Percentiles rank a stretch among this genome's conserved stretches.
These are phyloP conservation scores for Drosophila stalkeri DNA, from an alignment of 2,888 invertebrate genomes.

Conservation along the genomic window DNA sequence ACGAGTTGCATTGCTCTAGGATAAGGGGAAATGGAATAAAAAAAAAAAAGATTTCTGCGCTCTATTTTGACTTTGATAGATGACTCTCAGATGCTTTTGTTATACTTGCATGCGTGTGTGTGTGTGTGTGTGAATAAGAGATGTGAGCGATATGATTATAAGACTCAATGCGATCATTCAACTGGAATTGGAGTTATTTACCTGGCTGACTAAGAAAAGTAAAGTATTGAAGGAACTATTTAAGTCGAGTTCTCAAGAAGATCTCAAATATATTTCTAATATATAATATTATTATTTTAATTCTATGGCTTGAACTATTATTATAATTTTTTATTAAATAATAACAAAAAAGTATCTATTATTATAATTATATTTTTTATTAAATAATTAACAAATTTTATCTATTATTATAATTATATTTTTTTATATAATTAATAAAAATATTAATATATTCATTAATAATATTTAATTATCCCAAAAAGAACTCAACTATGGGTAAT, in stretches of 20 bases:
- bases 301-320: too few species aligned
- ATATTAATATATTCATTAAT: too few species aligned
- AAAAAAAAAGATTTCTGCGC: slow-evolving; percentile 66
- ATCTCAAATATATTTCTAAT: not conserved
- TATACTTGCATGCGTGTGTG: slow-evolving; percentile 29
- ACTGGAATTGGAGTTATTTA: slow-evolving; percentile 16
- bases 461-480: too few species aligned
- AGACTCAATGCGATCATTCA: slow-evolving; percentile 40
- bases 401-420: too few species aligned
- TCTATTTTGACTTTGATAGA: slow-evolving; percentile 85
- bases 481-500: too few species aligned
- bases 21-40: not conserved
- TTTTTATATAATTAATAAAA: too few species aligned
- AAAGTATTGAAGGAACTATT: not conserved
- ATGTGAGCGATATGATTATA: slow-evolving; percentile 44
- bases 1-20: not conserved
- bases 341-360: too few species aligned
- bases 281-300: too few species aligned
- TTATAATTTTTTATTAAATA: too few species aligned
- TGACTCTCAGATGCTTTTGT: slow-evolving; percentile 71
- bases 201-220: not conserved
- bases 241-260: not conserved
- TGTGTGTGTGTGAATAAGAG: slow-evolving; percentile 14
- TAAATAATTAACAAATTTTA: too few species aligned
- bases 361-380: too few species aligned